Conservation (phyloP, 1,140 invertebrate genomes). For the Drosophila murphyi region DNA sequence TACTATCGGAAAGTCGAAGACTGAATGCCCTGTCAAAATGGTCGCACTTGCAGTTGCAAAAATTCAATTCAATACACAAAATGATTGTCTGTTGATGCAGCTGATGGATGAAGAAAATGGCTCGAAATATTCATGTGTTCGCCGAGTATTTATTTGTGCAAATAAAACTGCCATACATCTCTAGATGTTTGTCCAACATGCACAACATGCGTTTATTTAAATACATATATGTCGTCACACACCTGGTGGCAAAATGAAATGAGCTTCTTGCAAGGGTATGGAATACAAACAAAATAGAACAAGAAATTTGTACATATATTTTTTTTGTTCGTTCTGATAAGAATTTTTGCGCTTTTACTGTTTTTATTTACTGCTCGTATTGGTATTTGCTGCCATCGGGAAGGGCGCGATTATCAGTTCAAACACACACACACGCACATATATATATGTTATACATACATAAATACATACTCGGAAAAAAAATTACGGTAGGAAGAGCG, state of each 20-base stretch:
- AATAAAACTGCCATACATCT: too few species aligned
- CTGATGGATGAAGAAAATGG: too few species aligned
- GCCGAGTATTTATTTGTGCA: too few species aligned
- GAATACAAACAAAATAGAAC: not conserved
- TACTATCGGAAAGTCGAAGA: not conserved
- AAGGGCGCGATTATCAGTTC: constrained; percentile 8
- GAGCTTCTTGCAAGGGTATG: not conserved
- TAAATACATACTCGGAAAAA: constrained; percentile 67
- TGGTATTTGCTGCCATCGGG: constrained; percentile 3
- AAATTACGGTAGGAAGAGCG: constrained; percentile 68
- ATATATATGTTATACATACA: constrained; percentile 26
- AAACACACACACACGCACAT: constrained; percentile 14
- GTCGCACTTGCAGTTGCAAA: too few species aligned
- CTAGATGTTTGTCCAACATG: too few species aligned
- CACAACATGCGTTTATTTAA: not conserved
- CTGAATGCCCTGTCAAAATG: not conserved
- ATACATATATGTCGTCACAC: not conserved
- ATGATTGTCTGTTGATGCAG: too few species aligned
- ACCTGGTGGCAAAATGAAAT: not conserved
- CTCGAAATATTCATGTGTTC: too few species aligned
- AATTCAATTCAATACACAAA: too few species aligned
- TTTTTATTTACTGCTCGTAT: constrained; percentile 15
- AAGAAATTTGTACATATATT: not conserved
- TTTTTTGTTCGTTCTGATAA: constrained; percentile 17
- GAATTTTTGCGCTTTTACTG: constrained; percentile 35